A percentile compares a stretch with the other conserved stretches of the same genome.
Evolutionary conservation across 2,113 vertebrate genomes (phyloP).

Genomic region (Syrrhaptes paradoxus): DNA sequence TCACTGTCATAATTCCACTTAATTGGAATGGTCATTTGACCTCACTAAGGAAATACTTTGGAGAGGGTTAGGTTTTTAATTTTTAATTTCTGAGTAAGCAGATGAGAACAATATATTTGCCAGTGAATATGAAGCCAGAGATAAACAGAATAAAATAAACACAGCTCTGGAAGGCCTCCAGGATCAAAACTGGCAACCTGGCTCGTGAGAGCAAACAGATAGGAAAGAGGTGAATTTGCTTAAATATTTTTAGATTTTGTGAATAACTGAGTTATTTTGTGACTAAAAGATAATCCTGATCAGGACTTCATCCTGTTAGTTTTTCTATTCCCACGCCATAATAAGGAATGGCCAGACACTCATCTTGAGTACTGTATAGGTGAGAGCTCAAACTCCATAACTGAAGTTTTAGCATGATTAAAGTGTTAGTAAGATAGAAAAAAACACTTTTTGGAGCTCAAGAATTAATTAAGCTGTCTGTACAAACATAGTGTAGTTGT

Average conservation of each 20-base stretch:
- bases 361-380: fast-evolving
- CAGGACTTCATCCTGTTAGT: neutral
- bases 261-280: neutral
- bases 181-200: neutral
- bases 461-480: neutral
- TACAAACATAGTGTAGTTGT: neutral
- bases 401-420: neutral
- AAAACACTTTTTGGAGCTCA: neutral
- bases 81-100: neutral
- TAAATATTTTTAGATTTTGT: neutral
- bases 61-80: fast-evolving
- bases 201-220: neutral
- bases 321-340: neutral
- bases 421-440: neutral
- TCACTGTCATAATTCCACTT: neutral
- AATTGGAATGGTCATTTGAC: neutral
- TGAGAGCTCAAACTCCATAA: neutral
- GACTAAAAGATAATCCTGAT: neutral
- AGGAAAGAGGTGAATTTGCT: neutral
- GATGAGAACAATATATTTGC: neutral
- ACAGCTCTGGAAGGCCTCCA: neutral
- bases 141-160: neutral
- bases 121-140: neutral
- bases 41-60: neutral
- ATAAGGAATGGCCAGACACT: neutral